A percentile compares a stretch with the other conserved stretches of the same genome.
Evolutionary conservation across 1,140 invertebrate species (phyloP).

Genomic region (Orchestia grillus): DNA sequence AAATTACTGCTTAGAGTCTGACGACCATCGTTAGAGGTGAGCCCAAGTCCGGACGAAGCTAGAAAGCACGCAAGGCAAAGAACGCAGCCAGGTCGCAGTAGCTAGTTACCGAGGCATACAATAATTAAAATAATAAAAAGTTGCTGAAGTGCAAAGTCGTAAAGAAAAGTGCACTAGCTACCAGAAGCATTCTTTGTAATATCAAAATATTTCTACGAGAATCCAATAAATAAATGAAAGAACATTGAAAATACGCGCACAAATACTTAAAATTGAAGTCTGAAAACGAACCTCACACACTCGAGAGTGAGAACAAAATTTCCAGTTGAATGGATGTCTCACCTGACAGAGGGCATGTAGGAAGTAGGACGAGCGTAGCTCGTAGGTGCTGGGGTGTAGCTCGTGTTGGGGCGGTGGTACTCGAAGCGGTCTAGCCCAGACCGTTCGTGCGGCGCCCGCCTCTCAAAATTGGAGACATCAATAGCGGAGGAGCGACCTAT

Average conservation of each 20-base stretch:
- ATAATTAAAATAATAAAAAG: not conserved
- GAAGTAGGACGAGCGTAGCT: constrained; percentile 36
- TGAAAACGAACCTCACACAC: too few relatives aligned
- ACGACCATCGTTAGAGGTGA: not conserved
- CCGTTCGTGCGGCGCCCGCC: not conserved
- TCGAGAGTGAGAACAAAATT: too few relatives aligned
- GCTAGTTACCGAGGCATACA: not conserved
- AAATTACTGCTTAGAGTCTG: not conserved
- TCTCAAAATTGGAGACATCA: not conserved
- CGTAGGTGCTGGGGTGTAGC: constrained; percentile 17
- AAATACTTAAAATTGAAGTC: not conserved
- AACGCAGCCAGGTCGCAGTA: not conserved
- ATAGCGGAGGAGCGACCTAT: not conserved
- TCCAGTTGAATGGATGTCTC: not conserved
- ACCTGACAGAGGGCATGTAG: constrained; percentile 28
- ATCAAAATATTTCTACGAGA: not conserved
- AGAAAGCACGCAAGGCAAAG: not conserved
- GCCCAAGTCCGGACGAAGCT: not conserved
- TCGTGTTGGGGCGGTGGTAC: constrained; percentile 47
- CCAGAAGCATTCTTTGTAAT: not conserved
- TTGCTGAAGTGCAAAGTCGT: not conserved
- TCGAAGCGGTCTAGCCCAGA: not conserved
- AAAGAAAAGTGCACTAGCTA: not conserved
- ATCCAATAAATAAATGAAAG: not conserved
- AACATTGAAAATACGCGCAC: not conserved